phyloP scores from a whole-genome alignment of 53 echinoderm and acorn worm genomes.

The Hippasteria phrygiana region DNA sequence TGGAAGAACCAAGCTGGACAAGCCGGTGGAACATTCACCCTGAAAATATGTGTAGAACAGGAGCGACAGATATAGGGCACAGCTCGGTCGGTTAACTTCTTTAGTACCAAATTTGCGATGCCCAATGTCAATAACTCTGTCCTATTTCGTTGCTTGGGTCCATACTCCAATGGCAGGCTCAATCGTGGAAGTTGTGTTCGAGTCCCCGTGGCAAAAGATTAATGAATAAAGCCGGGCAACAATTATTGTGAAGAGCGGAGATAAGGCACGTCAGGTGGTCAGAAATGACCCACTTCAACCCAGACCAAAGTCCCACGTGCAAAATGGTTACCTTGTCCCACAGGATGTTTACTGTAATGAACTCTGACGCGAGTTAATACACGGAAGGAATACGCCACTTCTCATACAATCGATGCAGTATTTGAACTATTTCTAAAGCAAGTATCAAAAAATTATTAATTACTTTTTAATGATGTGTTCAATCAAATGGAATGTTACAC shows the following conservation, averaged over 20 bases:
- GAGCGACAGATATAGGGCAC: not conserved
- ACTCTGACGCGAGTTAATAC: not conserved
- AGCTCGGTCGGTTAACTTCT: not conserved
- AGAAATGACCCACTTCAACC: not conserved
- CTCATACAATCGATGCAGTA: not conserved
- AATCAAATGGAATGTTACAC: too few species aligned
- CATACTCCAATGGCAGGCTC: not conserved
- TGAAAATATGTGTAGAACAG: too few species aligned
- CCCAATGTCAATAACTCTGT: not conserved
- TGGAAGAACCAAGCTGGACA: too few species aligned
- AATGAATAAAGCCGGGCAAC: not conserved
- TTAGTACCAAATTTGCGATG: not conserved
- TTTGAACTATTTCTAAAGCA: not conserved
- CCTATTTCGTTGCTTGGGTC: not conserved
- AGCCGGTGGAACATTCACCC: too few species aligned
- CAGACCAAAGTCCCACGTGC: not conserved
- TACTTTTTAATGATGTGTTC: not conserved
- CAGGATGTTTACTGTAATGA: not conserved
- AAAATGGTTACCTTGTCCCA: not conserved
- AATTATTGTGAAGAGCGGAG: not conserved
- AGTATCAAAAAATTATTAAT: slow-evolving; percentile 1
- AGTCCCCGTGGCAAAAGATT: not conserved
- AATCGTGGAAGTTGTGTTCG: not conserved
- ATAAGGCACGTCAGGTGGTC: not conserved
- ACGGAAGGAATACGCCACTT: not conserved